Evolutionary conservation across 2,113 vertebrate genomes (phyloP).

Genomic region (Oreochromis aureus): DNA sequence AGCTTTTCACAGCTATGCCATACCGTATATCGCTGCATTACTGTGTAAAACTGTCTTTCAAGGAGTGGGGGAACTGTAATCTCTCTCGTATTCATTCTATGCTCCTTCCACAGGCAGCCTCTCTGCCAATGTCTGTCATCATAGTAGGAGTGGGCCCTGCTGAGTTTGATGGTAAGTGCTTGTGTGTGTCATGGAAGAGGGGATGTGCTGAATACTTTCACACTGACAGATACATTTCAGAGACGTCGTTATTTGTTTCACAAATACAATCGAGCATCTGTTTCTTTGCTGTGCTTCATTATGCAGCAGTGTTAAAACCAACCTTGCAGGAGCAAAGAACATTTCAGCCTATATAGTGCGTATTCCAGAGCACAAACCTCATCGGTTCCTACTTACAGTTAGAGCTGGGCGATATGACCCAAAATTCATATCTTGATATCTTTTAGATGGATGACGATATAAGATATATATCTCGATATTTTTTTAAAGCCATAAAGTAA

Average conservation of each 20-base stretch:
- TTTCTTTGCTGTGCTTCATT: not conserved
- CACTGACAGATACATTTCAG: not conserved
- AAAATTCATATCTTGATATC: too few relatives aligned
- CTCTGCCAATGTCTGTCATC: conserved; percentile 89
- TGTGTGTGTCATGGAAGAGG: not conserved
- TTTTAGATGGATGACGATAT: too few relatives aligned
- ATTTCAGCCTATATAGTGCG: not conserved
- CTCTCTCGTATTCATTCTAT: not conserved
- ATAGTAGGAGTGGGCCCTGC: conserved; percentile 91
- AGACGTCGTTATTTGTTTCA: not conserved
- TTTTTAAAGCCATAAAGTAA: too few relatives aligned
- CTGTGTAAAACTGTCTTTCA: not conserved
- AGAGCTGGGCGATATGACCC: too few relatives aligned
- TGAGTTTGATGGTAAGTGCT: conserved; percentile 86
- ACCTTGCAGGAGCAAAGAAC: not conserved
- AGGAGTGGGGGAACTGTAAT: not conserved
- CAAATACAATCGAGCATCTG: not conserved
- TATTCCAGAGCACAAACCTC: not conserved
- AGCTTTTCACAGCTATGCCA: not conserved
- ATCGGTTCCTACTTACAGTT: not conserved
- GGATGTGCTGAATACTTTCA: not conserved
- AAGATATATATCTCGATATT: too few relatives aligned
- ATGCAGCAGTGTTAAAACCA: not conserved
- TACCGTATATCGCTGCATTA: not conserved
- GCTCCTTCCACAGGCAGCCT: conserved; percentile 75